Evolutionary conservation across 2,888 invertebrate genomes (phyloP).

Genomic region (Ophion slaviceki): DNA sequence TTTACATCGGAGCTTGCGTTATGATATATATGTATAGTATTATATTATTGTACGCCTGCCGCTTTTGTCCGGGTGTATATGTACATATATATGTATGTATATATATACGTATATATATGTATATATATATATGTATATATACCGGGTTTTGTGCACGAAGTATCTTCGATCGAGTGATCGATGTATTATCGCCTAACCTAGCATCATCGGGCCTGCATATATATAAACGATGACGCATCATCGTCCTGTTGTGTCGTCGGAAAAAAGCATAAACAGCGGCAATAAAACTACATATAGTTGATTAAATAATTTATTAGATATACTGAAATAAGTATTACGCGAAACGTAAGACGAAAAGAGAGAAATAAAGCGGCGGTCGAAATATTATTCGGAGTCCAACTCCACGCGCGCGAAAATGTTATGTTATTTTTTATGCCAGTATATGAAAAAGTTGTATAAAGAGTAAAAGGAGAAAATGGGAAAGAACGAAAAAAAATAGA

Average conservation of each 20-base stretch:
- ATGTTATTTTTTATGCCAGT: conserved; percentile 69
- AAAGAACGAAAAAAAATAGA: conserved; percentile 10
- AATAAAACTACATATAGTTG: conserved; percentile 62
- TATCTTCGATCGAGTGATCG: conserved; percentile 43
- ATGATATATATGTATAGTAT: conserved; percentile 17
- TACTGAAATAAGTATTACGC: conserved; percentile 71
- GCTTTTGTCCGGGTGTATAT: conserved; percentile 47
- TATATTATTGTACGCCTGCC: conserved; percentile 34
- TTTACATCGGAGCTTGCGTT: conserved; percentile 36
- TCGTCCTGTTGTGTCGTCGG: conserved; percentile 37
- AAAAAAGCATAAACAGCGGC: conserved; percentile 64
- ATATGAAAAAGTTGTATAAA: conserved; percentile 56
- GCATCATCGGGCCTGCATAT: conserved; percentile 34
- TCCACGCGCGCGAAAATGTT: conserved; percentile 63
- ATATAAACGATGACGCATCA: conserved; percentile 39
- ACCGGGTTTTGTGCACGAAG: conserved; percentile 2
- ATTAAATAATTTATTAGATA: conserved; percentile 68
- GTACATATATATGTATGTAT: conserved; percentile 11
- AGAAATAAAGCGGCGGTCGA: conserved; percentile 44
- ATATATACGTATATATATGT: conserved; percentile 1
- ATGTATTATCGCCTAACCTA: conserved; percentile 29
- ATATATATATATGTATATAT: conserved; percentile 33
- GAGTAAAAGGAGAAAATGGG: conserved; percentile 42
- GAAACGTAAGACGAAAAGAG: conserved; percentile 54
- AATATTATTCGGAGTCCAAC: conserved; percentile 64